Evolutionary conservation across 1,140 invertebrate species (phyloP).

Genomic region (Heliconius hewitsoni): DNA sequence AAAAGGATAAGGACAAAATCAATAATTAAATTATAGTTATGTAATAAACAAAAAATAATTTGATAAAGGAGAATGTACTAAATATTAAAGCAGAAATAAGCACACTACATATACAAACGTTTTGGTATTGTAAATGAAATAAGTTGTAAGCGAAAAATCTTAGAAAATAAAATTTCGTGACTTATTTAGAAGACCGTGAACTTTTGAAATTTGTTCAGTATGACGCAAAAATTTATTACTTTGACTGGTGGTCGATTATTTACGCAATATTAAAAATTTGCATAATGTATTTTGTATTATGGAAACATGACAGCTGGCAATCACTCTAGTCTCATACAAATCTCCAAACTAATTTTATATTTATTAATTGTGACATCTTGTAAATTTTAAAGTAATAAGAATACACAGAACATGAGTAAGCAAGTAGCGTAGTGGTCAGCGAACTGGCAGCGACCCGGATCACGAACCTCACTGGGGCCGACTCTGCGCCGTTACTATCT

Average conservation of each 20-base stretch:
- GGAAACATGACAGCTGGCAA: neutral
- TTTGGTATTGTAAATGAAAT: neutral
- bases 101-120: neutral
- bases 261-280: slow-evolving; percentile 24
- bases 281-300: slow-evolving; percentile 18
- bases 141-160: neutral
- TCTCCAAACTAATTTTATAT: neutral
- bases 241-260: slow-evolving; percentile 11
- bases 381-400: neutral
- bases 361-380: neutral
- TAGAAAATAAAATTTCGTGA: slow-evolving; percentile 6
- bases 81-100: too few species aligned
- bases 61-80: too few species aligned
- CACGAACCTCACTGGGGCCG: slow-evolving; percentile 52
- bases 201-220: slow-evolving; percentile 59
- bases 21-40: neutral
- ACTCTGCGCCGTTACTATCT: slow-evolving; percentile 50
- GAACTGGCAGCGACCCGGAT: slow-evolving; percentile 63
- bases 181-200: slow-evolving; percentile 51
- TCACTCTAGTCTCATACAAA: neutral
- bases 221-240: slow-evolving; percentile 30
- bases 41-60: neutral
- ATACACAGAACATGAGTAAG: slow-evolving; percentile 14
- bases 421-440: slow-evolving; percentile 52
- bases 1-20: neutral